Percentiles rank a stretch among this genome's conserved stretches.
Conservation (phyloP, 2,888 invertebrate genomes). For the Pogonocherus hispidulus region DNA sequence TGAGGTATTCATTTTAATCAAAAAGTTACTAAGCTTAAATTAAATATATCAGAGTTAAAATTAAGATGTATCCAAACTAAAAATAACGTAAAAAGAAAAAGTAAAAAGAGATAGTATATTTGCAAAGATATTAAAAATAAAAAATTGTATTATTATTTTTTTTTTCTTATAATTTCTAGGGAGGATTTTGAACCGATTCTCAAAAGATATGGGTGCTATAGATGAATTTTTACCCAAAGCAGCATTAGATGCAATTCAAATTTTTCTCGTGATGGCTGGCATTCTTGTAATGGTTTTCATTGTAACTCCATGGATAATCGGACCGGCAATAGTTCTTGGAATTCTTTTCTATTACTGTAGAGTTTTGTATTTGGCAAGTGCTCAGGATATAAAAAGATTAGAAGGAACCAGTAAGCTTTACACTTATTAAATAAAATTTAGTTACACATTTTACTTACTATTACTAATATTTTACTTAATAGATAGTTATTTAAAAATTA, state of each 20-base stretch:
- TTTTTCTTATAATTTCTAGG: constrained; percentile 65
- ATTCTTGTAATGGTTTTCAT: constrained; percentile 81
- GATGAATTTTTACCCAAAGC: constrained; percentile 80
- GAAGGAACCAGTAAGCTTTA: constrained; percentile 69
- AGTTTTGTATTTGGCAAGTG: constrained; percentile 78
- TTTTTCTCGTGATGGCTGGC: constrained; percentile 80
- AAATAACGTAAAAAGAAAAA: too few species aligned
- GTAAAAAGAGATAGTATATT: too few species aligned
- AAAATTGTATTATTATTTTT: background rate
- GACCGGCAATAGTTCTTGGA: constrained; percentile 76
- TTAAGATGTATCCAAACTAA: too few species aligned
- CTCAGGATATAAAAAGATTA: constrained; percentile 80
- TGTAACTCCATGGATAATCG: constrained; percentile 78
- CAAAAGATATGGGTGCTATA: constrained; percentile 86
- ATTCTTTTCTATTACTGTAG: constrained; percentile 77
- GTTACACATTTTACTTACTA: background rate
- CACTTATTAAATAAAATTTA: background rate
- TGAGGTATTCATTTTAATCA: too few species aligned
- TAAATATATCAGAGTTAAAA: too few species aligned
- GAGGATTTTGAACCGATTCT: constrained; percentile 85
- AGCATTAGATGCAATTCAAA: constrained; percentile 76
- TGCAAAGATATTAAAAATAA: too few species aligned
- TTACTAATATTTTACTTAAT: too few species aligned
- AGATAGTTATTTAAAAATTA: too few species aligned
- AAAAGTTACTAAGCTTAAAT: too few species aligned